Conservation (phyloP, 2,113 vertebrate genomes). For the Piprites chloris region DNA sequence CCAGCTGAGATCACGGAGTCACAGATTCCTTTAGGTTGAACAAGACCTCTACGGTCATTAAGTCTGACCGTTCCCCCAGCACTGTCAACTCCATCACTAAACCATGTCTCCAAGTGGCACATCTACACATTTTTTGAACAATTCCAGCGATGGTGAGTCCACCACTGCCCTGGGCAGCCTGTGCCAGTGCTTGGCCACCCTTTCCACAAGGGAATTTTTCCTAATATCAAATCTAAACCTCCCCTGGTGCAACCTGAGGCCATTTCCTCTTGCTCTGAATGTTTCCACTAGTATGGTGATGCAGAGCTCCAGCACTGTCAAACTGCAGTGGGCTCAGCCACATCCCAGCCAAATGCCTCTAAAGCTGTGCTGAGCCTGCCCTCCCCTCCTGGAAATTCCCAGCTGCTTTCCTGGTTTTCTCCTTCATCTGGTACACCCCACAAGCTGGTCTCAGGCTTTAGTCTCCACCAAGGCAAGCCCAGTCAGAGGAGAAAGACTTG, state of each 20-base stretch:
- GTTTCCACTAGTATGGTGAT: fast-evolving
- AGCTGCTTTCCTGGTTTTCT: neutral
- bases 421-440: neutral
- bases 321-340: neutral
- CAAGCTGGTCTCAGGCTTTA: neutral
- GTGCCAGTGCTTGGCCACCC: neutral
- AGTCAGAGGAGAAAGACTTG: fast-evolving
- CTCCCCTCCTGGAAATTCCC: neutral
- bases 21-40: neutral
- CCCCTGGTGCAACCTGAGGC: neutral
- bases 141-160: neutral
- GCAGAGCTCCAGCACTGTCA: neutral
- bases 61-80: neutral
- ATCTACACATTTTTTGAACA: neutral
- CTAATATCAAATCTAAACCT: neutral
- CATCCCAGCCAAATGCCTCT: neutral
- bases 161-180: neutral
- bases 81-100: neutral
- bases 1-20: neutral
- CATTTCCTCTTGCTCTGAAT: neutral
- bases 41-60: neutral
- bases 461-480: neutral
- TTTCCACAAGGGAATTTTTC: neutral
- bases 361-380: neutral
- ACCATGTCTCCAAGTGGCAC: neutral